Conservation (phyloP, 1,140 invertebrate species). For the Polypedilum pembai region DNA sequence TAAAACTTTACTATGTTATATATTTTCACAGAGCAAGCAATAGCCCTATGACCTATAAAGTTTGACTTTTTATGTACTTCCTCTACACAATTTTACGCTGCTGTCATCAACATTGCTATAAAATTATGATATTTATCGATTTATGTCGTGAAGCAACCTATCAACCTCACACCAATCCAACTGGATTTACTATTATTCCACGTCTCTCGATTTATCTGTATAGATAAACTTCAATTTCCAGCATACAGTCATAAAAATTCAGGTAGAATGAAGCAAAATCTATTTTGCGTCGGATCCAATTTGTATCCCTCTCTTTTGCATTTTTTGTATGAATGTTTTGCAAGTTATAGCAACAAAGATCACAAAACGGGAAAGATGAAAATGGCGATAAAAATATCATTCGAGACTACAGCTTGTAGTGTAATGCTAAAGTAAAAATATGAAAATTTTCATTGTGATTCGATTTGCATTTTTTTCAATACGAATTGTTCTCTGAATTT, state of each 20-base stretch:
- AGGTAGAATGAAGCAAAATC: not conserved
- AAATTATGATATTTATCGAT: slow-evolving; percentile 19
- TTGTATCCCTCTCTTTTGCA: not conserved
- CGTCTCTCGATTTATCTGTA: not conserved
- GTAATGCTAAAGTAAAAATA: not conserved
- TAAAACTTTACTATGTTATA: not conserved
- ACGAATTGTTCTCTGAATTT: too few species aligned
- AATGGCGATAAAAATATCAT: not conserved
- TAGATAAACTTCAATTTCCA: slow-evolving; percentile 7
- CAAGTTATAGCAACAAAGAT: not conserved
- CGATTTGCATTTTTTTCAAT: not conserved
- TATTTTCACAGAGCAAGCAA: not conserved
- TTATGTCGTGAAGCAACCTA: not conserved
- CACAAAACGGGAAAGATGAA: not conserved
- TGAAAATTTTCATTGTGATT: not conserved
- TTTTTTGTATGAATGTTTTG: not conserved
- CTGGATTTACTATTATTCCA: not conserved
- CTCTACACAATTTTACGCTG: not conserved
- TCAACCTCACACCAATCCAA: too few species aligned
- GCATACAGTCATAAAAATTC: not conserved
- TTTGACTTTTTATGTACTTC: not conserved
- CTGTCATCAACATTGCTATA: not conserved
- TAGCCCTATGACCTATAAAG: not conserved
- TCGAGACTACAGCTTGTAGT: too few species aligned
- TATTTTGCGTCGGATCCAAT: not conserved